phyloP scores from a whole-genome alignment of 2,113 vertebrate species.

The Callipepla squamata region DNA sequence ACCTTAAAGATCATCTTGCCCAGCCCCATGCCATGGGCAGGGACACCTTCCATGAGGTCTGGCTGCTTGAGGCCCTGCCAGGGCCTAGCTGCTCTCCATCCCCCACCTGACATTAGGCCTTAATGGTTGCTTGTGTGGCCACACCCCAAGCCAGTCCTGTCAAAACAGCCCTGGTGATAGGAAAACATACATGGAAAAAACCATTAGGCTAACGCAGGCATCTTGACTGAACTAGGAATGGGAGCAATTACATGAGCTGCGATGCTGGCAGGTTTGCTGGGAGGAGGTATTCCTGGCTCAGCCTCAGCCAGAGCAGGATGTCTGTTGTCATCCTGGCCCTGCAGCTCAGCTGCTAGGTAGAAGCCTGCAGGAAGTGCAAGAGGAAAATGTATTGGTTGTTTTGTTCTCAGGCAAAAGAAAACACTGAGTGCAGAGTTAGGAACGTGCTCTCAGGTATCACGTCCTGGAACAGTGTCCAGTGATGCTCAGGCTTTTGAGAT shows the following conservation, averaged over 20 bases:
- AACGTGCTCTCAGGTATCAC: background rate
- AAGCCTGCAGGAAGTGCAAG: rapidly evolving
- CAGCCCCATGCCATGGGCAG: background rate
- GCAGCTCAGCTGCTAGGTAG: background rate
- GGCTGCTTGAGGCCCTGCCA: background rate
- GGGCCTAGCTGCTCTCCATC: background rate
- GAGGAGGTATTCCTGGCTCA: background rate
- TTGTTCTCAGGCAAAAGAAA: background rate
- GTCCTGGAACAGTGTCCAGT: background rate
- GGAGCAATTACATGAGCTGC: background rate
- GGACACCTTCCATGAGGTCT: background rate
- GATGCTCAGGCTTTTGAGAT: background rate
- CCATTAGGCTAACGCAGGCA: background rate
- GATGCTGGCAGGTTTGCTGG: background rate
- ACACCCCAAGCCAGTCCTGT: background rate
- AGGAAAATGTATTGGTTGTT: background rate
- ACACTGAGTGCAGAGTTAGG: background rate
- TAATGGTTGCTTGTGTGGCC: background rate
- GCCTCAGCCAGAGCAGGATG: rapidly evolving
- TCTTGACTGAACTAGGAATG: rapidly evolving
- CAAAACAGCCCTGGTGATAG: background rate
- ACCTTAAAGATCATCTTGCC: background rate
- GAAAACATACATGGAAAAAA: background rate
- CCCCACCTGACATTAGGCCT: rapidly evolving
- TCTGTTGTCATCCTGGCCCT: background rate